Evolutionary conservation across 2,888 invertebrate species (phyloP), one percentile per base, ranked within the genome.

Genomic region (Pachycephus smyrnensis): DNA sequence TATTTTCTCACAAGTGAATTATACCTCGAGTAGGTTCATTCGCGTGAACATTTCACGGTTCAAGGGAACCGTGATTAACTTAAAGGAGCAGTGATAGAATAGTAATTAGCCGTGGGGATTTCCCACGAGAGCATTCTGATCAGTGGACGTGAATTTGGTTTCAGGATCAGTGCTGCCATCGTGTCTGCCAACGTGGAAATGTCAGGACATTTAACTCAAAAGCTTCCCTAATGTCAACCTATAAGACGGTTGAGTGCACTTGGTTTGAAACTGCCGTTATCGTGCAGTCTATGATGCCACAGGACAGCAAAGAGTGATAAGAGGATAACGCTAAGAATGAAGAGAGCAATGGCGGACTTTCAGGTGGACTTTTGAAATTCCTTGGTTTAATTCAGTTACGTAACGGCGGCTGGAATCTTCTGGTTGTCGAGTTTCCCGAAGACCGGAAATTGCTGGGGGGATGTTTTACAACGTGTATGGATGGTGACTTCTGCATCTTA

Each of bases 171-270:
- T 55, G 77, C 35, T 73, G 55, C 76, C 77, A 76, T 32, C 73
- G 79, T 80, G 80, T 23, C 55, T 36, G 68, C 75, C 71, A 73
- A 76, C 75, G 78, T 79, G 32, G 79, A 84, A 86, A 85, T 80
- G 81, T 81, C 79, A 73, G 75, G 80, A 83, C 82, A 82, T 84
- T 85, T 82, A 80, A 80, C 79, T 82, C 55, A 9, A 55, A 55
- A 23, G 55, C 74, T 36, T 79, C 68, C 75, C 69, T 81, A 85
- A 84, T 84, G 83, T 84, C 85, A 80, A 79, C 81, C 80, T 76
- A 83, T 84, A 80, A 82, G 79, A 82, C 80, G 85, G 75, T 76
- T 80, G 77, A 75, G 68, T 80, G 80, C 79, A 78, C 78, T 69
- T 77, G 35, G 76, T 75, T 30, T 23, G 0, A 55, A 55, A 23